These are phyloP conservation scores for Imbricaverruca yamaguchii DNA, from an alignment of 2,888 invertebrate species.

Conservation along the genomic window DNA sequence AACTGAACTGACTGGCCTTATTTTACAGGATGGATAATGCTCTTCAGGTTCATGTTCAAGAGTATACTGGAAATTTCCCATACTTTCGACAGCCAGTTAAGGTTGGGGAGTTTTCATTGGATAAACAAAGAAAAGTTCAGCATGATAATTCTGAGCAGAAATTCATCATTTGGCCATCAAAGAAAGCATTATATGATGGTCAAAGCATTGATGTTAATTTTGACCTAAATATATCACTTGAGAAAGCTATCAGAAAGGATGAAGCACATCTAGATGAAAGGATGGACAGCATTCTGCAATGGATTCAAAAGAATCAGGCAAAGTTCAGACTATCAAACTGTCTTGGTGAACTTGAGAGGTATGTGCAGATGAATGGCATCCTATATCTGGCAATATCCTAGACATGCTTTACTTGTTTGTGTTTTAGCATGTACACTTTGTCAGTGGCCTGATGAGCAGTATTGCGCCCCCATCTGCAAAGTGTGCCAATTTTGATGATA, in stretches of 20 bases:
- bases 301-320: not conserved
- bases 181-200: not conserved
- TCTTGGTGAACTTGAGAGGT: not conserved
- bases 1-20: too few relatives aligned
- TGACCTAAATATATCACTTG: not conserved
- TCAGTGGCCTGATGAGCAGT: too few relatives aligned
- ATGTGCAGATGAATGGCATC: not conserved
- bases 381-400: too few relatives aligned
- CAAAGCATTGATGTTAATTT: not conserved
- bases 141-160: not conserved
- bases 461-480: too few relatives aligned
- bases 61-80: not conserved
- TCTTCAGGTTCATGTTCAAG: not conserved
- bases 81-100: not conserved
- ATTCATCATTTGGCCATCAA: not conserved
- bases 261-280: not conserved
- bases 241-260: not conserved
- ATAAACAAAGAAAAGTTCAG: slow-evolving; percentile 24
- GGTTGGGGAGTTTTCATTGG: slow-evolving; percentile 30
- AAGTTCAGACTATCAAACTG: not conserved
- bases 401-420: too few relatives aligned
- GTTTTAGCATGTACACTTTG: too few relatives aligned
- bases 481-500: too few relatives aligned
- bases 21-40: too few relatives aligned
- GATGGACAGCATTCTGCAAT: not conserved